phyloP scores from a whole-genome alignment of 1,140 invertebrate genomes.

The Diplogasteroides magnus region DNA sequence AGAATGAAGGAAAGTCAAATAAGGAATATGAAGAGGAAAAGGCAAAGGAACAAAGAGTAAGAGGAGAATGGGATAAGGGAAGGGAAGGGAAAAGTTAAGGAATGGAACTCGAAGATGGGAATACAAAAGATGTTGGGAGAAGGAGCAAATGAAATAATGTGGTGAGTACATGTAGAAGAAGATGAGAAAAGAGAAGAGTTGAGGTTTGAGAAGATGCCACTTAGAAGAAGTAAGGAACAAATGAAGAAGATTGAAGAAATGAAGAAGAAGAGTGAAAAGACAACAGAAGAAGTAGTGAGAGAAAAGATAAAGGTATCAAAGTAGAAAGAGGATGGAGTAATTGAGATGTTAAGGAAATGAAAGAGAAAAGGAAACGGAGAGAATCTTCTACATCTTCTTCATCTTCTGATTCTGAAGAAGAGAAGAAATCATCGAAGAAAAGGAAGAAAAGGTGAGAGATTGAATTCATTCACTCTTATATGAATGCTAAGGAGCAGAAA shows the following conservation, averaged over 20 bases:
- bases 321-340: constrained; percentile 2
- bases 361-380: constrained; percentile 45
- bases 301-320: constrained; percentile 6
- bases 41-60: constrained; percentile 76
- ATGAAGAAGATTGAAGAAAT: constrained; percentile 5
- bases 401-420: no score
- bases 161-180: no score
- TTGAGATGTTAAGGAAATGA: constrained; percentile 2
- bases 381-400: background rate
- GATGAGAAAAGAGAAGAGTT: no score
- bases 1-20: constrained; percentile 61
- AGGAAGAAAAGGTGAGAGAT: constrained; percentile 54
- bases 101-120: constrained; percentile 89
- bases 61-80: background rate
- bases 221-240: constrained; percentile 9
- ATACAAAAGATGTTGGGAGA: constrained; percentile 86
- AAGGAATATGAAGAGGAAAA: constrained; percentile 82
- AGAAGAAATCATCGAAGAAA: no score
- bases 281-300: constrained; percentile 5
- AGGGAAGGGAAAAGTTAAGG: constrained; percentile 47
- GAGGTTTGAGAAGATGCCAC: constrained; percentile 41
- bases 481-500: background rate
- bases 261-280: constrained; percentile 1
- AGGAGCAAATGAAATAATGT: constrained; percentile 82
- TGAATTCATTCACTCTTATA: constrained; percentile 67